Evolutionary conservation across 2,113 vertebrate genomes (phyloP).

Genomic region (Felis chaus): DNA sequence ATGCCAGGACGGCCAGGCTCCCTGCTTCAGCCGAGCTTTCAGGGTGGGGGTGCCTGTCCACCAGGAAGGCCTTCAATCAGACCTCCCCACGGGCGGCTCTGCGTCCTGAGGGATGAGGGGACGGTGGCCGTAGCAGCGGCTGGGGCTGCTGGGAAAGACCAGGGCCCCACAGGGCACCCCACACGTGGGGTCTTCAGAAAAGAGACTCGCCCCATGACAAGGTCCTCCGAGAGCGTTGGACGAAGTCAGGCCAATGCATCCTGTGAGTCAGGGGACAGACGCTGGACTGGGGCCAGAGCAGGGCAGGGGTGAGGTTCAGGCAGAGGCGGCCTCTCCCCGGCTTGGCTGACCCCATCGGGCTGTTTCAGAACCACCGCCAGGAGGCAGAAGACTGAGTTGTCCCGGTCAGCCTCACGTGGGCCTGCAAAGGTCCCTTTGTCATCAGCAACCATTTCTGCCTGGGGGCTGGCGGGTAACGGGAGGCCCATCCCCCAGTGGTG

Average conservation of each 20-base stretch:
- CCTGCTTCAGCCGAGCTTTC: neutral
- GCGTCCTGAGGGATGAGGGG: accelerated
- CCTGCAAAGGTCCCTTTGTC: neutral
- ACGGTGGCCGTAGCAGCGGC: neutral
- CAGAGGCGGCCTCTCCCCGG: neutral
- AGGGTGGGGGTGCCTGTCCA: accelerated
- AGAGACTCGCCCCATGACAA: neutral
- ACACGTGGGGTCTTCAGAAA: neutral
- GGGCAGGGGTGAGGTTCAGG: neutral
- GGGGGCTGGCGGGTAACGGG: no score
- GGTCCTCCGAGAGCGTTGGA: no score
- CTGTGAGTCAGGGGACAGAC: neutral
- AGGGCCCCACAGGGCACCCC: neutral
- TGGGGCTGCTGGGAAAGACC: neutral
- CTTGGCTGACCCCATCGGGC: neutral
- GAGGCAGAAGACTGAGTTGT: neutral
- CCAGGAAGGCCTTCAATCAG: neutral
- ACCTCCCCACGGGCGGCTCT: neutral
- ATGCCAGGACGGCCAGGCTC: neutral
- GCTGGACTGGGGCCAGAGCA: neutral
- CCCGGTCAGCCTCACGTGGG: neutral
- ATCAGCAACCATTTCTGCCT: neutral
- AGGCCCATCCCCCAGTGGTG: no score
- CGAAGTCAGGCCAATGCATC: no score
- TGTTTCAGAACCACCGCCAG: neutral